These are phyloP conservation scores for Drosophila pallidifrons DNA, from an alignment of 1,140 invertebrate genomes.

Conservation along the genomic window DNA sequence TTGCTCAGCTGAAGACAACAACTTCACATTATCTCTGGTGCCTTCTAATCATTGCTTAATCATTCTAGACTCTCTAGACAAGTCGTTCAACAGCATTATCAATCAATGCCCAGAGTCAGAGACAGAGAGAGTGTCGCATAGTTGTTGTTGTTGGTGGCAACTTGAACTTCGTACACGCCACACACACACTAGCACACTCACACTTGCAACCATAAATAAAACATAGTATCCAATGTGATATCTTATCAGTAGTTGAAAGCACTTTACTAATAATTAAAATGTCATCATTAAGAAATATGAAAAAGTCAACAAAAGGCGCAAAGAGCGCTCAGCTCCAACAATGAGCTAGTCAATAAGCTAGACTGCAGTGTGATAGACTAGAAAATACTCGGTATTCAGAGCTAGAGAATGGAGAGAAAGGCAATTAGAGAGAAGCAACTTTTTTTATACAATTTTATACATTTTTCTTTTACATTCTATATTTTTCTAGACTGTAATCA, in stretches of 20 bases:
- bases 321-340: conserved; percentile 26
- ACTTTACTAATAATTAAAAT: conserved; percentile 84
- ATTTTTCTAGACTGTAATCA: too few relatives aligned
- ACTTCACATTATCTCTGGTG: background rate
- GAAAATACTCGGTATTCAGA: too few relatives aligned
- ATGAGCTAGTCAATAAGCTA: too few relatives aligned
- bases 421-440: too few relatives aligned
- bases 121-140: background rate
- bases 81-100: conserved; percentile 44
- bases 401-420: too few relatives aligned
- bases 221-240: conserved; percentile 67
- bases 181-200: conserved; percentile 27
- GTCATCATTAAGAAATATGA: conserved; percentile 84
- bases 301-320: conserved; percentile 74
- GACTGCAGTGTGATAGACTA: too few relatives aligned
- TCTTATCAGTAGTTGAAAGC: conserved; percentile 79
- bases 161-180: conserved; percentile 49
- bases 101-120: conserved; percentile 43
- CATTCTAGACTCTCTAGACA: background rate
- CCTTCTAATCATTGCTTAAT: conserved; percentile 12
- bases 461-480: too few relatives aligned
- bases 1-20: background rate
- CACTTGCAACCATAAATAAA: conserved; percentile 60
- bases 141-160: conserved; percentile 17
- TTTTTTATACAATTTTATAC: too few relatives aligned